phyloP scores from a whole-genome alignment of 92 coral and sea anemone species.

The Siderastrea siderea region DNA sequence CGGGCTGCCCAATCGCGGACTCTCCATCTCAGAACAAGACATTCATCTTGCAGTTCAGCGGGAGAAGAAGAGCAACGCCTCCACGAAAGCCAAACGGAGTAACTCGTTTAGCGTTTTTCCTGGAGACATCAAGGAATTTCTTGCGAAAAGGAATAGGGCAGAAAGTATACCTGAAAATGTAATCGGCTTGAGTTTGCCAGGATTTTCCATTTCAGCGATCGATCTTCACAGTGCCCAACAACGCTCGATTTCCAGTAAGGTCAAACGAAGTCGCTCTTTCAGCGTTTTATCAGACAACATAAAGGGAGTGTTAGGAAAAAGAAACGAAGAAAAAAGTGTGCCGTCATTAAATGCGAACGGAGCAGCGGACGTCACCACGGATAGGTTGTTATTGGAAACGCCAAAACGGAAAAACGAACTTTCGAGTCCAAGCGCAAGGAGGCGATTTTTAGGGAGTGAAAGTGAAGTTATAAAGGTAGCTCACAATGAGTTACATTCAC shows the following conservation, averaged over 20 bases:
- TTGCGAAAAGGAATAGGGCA: not conserved
- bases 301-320: not conserved
- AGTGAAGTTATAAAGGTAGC: not conserved
- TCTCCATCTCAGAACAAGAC: not conserved
- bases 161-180: too few relatives aligned
- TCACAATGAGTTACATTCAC: not conserved
- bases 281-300: not conserved
- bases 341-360: not conserved
- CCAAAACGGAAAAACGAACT: not conserved
- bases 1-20: constrained; percentile 18
- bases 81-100: not conserved
- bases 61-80: not conserved
- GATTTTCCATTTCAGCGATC: too few relatives aligned
- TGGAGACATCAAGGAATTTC: not conserved
- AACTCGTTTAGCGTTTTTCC: not conserved
- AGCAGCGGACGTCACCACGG: not conserved
- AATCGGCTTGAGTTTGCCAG: too few relatives aligned
- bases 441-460: not conserved
- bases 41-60: not conserved
- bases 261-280: not conserved
- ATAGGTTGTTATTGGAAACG: not conserved
- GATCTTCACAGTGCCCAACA: too few relatives aligned
- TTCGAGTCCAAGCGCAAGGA: not conserved
- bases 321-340: not conserved
- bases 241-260: too few relatives aligned